Evolutionary conservation across 1,140 invertebrate species (phyloP).

Genomic region (Drosophila auraria): DNA sequence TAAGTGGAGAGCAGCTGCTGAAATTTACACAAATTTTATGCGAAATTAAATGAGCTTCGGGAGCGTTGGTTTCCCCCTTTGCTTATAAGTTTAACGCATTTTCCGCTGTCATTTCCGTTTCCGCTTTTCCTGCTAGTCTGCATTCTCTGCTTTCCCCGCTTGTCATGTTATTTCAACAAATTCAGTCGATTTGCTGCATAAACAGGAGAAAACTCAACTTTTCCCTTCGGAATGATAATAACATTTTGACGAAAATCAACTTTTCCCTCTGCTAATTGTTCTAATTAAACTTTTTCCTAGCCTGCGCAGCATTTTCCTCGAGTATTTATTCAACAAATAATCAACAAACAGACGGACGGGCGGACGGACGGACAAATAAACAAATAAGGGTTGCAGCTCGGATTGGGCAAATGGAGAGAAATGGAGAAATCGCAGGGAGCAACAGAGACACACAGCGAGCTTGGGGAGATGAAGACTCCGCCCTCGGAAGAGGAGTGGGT

Average conservation of each 20-base stretch:
- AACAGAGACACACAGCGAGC: conserved; percentile 25
- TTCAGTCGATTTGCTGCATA: conserved; percentile 84
- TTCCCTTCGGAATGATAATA: conserved; percentile 60
- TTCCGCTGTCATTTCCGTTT: conserved; percentile 40
- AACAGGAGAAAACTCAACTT: conserved; percentile 63
- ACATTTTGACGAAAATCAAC: conserved; percentile 28
- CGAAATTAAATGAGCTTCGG: conserved; percentile 69
- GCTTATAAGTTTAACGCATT: conserved; percentile 76
- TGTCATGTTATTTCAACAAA: conserved; percentile 78
- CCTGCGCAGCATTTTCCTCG: conserved; percentile 13
- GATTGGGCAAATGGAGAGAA: conserved; percentile 52
- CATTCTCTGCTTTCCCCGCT: background rate
- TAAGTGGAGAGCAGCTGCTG: conserved; percentile 66
- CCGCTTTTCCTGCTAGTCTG: background rate
- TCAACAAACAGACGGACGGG: conserved; percentile 58
- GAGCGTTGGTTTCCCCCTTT: conserved; percentile 1
- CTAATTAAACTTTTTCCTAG: conserved; percentile 72
- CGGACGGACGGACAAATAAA: conserved; percentile 31
- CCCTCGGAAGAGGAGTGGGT: conserved; percentile 39
- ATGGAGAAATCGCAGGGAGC: conserved; percentile 11
- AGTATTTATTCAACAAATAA: conserved; percentile 73
- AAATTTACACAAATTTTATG: conserved; percentile 60
- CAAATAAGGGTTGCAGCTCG: conserved; percentile 59
- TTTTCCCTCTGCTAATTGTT: conserved; percentile 63
- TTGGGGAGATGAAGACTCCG: conserved; percentile 46